These are phyloP conservation scores for Hafferia zeledoni DNA, from an alignment of 2,797 vertebrate genomes.

Conservation along the genomic window DNA sequence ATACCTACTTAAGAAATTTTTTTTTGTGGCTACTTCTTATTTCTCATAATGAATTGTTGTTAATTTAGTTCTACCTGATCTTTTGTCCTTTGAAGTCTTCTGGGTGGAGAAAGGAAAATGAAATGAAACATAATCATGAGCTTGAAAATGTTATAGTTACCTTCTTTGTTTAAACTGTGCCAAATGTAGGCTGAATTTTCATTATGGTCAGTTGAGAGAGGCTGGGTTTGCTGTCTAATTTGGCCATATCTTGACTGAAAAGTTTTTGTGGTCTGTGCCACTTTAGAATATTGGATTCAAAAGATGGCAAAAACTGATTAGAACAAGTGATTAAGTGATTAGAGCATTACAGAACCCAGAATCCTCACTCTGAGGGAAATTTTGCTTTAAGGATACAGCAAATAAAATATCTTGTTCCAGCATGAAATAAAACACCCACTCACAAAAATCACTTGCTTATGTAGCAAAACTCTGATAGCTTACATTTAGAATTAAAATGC, in stretches of 20 bases:
- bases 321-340: background rate
- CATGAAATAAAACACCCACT: constrained; percentile 27
- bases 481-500: background rate
- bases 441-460: constrained; percentile 15
- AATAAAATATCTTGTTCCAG: constrained; percentile 17
- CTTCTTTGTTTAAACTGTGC: background rate
- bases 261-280: background rate
- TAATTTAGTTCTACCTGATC: background rate
- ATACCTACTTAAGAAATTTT: background rate
- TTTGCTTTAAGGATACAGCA: constrained; percentile 12
- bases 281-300: background rate
- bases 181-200: background rate
- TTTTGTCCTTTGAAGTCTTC: background rate
- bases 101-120: background rate
- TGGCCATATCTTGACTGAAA: background rate
- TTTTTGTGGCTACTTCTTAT: background rate
- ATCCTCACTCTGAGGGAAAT: background rate
- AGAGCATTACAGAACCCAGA: background rate
- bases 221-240: background rate
- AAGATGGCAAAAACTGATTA: background rate
- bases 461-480: constrained; percentile 37
- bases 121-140: background rate
- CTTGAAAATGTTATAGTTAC: background rate
- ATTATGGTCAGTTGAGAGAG: background rate
- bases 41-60: background rate